Evolutionary conservation across 2,113 vertebrate species (phyloP).

Genomic region (Hippocampus barbouri): DNA sequence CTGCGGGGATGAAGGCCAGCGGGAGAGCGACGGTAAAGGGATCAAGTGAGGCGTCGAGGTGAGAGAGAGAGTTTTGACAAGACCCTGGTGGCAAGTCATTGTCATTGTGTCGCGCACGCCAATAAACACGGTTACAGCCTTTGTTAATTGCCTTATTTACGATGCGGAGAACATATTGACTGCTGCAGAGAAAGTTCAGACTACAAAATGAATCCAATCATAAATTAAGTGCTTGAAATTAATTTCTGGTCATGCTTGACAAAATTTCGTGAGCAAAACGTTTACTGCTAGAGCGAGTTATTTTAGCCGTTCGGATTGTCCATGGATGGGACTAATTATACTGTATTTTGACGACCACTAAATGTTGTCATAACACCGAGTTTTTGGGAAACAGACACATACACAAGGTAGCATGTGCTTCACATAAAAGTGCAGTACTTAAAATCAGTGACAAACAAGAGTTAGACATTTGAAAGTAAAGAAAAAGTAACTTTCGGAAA

Average conservation of each 20-base stretch:
- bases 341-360: too few relatives aligned
- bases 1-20: constrained; percentile 39
- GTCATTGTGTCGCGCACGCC: constrained; percentile 31
- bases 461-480: too few relatives aligned
- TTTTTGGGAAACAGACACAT: too few relatives aligned
- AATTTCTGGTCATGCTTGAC: not conserved
- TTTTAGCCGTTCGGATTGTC: too few relatives aligned
- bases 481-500: too few relatives aligned
- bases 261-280: too few relatives aligned
- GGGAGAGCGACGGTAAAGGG: constrained; percentile 43
- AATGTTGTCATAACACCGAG: too few relatives aligned
- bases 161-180: constrained; percentile 1
- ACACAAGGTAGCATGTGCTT: too few relatives aligned
- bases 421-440: too few relatives aligned
- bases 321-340: too few relatives aligned
- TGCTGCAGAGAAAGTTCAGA: constrained; percentile 8
- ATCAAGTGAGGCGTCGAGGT: constrained; percentile 46
- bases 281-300: too few relatives aligned
- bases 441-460: too few relatives aligned
- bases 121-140: constrained; percentile 29
- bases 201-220: not conserved
- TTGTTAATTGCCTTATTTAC: constrained; percentile 37
- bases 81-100: constrained; percentile 26
- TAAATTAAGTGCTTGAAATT: not conserved
- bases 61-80: constrained; percentile 33